These are phyloP conservation scores for Alexandromys fortis DNA, from an alignment of 2,113 vertebrate genomes.

Conservation along the genomic window DNA sequence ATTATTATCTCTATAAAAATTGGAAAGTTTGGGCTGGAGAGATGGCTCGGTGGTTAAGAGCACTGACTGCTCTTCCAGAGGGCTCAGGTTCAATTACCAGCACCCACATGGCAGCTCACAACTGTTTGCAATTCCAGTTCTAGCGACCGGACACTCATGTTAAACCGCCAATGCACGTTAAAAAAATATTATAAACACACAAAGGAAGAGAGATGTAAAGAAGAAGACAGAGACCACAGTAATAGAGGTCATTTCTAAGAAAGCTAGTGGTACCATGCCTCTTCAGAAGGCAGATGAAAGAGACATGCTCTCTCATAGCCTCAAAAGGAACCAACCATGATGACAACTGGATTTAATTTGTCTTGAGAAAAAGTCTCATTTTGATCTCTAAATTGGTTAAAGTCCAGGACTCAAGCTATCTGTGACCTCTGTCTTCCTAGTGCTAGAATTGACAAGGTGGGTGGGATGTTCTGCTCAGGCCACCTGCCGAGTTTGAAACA, in stretches of 20 bases:
- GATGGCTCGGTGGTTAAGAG: no score
- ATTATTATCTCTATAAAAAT: background rate
- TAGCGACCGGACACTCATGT: no score
- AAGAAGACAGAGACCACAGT: background rate
- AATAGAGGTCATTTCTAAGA: no score
- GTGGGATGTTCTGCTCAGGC: background rate
- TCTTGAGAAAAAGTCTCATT: background rate
- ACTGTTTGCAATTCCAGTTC: no score
- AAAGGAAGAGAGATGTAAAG: background rate
- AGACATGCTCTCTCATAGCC: background rate
- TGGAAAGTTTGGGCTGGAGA: background rate
- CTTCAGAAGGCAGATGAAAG: background rate
- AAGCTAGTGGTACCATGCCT: background rate
- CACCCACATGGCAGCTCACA: no score
- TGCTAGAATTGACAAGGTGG: no score
- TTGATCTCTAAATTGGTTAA: background rate
- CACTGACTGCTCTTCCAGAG: no score
- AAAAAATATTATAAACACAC: no score
- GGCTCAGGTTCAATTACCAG: no score
- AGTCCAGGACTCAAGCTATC: background rate
- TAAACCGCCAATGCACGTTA: no score
- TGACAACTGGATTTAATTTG: background rate
- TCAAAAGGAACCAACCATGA: background rate
- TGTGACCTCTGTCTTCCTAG: background rate
- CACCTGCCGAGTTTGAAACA: background rate